Percentiles rank a stretch among this genome's conserved stretches.
Evolutionary conservation across 2,113 vertebrate genomes (phyloP).

Genomic region (Myanophis thanlyinensis): DNA sequence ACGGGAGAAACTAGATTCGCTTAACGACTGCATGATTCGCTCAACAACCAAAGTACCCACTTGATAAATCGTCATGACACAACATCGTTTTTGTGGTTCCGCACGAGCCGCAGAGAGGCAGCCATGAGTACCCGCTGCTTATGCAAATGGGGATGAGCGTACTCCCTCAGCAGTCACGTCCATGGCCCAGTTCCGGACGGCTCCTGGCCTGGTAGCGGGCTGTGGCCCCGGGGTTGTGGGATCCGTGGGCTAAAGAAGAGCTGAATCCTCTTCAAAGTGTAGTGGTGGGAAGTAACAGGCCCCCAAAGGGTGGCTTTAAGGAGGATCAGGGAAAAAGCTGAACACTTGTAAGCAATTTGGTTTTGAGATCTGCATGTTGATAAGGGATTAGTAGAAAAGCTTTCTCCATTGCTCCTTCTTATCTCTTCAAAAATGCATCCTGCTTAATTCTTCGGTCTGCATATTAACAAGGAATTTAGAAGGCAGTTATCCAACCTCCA

Average conservation of each 20-base stretch:
- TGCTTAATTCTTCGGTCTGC: neutral
- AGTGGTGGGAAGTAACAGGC: neutral
- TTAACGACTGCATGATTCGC: too few relatives aligned
- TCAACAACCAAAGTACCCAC: neutral
- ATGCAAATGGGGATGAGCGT: too few relatives aligned
- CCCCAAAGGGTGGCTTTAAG: neutral
- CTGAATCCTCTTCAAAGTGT: neutral
- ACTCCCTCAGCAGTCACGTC: too few relatives aligned
- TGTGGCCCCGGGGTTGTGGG: too few relatives aligned
- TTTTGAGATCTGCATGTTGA: neutral
- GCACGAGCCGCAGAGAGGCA: too few relatives aligned
- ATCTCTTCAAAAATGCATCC: neutral
- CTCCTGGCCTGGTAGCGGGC: too few relatives aligned
- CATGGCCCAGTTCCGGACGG: too few relatives aligned
- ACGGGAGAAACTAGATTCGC: too few relatives aligned
- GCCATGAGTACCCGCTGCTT: too few relatives aligned
- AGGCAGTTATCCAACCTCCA: neutral
- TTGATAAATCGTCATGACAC: conserved; percentile 20
- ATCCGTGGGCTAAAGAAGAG: neutral
- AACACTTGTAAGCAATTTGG: fast-evolving
- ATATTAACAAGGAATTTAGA: neutral
- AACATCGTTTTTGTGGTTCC: neutral
- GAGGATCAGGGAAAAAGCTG: neutral
- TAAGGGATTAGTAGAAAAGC: neutral
- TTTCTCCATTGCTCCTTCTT: neutral